Conservation (phyloP, 2,113 vertebrate species). For the Engraulis encrasicolus region DNA sequence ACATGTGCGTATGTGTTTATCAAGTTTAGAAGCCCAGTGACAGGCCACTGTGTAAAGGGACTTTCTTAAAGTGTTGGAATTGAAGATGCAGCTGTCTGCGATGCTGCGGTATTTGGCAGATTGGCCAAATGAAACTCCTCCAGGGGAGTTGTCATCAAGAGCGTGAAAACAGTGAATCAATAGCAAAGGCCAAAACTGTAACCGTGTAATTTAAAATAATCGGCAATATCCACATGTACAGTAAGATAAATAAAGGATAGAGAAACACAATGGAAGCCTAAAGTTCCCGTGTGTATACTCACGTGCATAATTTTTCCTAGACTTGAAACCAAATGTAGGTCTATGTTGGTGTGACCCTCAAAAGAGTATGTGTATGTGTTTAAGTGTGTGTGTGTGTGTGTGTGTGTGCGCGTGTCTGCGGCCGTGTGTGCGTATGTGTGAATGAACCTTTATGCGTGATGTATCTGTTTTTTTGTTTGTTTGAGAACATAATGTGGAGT, state of each 20-base stretch:
- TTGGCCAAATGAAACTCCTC: neutral
- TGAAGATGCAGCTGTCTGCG: neutral
- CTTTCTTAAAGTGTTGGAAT: neutral
- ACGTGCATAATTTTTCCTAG: no score
- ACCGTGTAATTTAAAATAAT: neutral
- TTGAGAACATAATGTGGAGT: neutral
- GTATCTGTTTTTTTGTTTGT: no score
- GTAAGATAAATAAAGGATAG: neutral
- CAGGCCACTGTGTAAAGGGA: neutral
- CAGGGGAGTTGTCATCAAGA: neutral
- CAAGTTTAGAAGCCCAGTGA: neutral
- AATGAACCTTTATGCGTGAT: neutral
- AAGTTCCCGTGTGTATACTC: no score
- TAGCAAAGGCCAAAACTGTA: neutral
- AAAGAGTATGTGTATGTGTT: slow-evolving; percentile 20
- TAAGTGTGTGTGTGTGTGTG: neutral
- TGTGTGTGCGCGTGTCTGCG: neutral
- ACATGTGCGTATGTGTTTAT: neutral
- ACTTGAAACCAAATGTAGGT: no score
- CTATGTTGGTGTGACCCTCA: no score
- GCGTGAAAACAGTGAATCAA: neutral
- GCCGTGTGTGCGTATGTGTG: neutral
- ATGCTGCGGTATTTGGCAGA: neutral
- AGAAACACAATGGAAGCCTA: no score
- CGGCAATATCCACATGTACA: neutral